Evolutionary conservation across 1,140 invertebrate genomes (phyloP).

Genomic region (Lordiphosa mommai): DNA sequence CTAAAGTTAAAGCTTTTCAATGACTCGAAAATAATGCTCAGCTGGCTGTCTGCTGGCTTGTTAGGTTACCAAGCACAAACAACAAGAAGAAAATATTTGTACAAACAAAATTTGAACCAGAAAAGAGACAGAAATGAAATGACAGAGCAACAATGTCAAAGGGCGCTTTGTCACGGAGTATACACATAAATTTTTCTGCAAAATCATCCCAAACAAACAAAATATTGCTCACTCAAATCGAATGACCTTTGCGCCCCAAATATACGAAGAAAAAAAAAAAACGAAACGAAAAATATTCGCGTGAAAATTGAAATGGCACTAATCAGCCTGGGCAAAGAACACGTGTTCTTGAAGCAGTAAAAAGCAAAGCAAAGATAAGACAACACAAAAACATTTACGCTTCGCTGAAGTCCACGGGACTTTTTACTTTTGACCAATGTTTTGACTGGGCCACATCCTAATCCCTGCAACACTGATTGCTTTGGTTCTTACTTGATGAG

Average conservation of each 20-base stretch:
- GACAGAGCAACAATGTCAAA: constrained; percentile 13
- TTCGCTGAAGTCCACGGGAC: constrained; percentile 55
- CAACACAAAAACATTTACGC: constrained; percentile 55
- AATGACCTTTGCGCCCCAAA: constrained; percentile 46
- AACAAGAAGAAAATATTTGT: background rate
- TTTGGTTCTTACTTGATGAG: constrained; percentile 48
- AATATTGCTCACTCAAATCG: constrained; percentile 65
- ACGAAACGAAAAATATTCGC: constrained; percentile 36
- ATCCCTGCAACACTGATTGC: constrained; percentile 49
- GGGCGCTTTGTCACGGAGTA: constrained; percentile 12
- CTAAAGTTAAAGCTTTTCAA: no score
- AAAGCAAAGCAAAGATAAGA: constrained; percentile 20
- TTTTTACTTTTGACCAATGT: constrained; percentile 57
- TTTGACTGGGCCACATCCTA: no score
- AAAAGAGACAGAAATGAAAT: constrained; percentile 15
- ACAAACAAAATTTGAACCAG: background rate
- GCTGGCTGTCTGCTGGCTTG: no score
- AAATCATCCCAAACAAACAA: constrained; percentile 64
- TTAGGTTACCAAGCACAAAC: no score
- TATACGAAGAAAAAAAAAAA: constrained; percentile 25
- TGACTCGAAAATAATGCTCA: no score
- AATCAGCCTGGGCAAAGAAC: constrained; percentile 39
- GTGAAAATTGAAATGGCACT: constrained; percentile 72
- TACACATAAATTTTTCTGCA: constrained; percentile 58
- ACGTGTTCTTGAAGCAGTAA: constrained; percentile 31